Conservation (phyloP, 2,113 vertebrate species). For the Alectura lathami region DNA sequence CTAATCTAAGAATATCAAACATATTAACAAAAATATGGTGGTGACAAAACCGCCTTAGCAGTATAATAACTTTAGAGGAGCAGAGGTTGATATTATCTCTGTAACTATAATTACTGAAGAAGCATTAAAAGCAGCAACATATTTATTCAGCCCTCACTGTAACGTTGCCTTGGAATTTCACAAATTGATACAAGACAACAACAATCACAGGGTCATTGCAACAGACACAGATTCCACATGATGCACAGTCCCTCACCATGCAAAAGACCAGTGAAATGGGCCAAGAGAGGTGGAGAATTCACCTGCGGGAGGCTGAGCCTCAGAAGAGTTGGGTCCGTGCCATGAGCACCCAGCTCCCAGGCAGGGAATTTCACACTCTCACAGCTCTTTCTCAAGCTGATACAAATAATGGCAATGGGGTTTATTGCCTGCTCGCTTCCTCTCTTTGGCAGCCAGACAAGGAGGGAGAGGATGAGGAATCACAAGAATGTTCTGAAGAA, state of each 20-base stretch:
- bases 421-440: background rate
- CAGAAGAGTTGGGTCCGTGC: background rate
- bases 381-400: background rate
- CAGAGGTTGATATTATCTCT: background rate
- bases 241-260: background rate
- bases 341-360: background rate
- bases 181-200: background rate
- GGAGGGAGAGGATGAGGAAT: background rate
- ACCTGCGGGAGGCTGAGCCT: background rate
- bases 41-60: background rate
- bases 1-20: background rate
- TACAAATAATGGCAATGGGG: rapidly evolving
- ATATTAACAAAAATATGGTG: background rate
- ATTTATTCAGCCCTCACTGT: background rate
- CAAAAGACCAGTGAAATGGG: background rate
- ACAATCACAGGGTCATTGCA: background rate
- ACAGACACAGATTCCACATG: background rate
- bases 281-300: background rate
- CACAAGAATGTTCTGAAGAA: background rate
- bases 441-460: background rate
- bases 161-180: background rate
- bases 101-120: background rate
- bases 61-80: background rate
- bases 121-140: background rate
- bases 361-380: background rate